Percentiles rank a stretch among this genome's conserved stretches.
Conservation (phyloP, 92 coral and sea anemone genomes). For the Paramuricea clavata region DNA sequence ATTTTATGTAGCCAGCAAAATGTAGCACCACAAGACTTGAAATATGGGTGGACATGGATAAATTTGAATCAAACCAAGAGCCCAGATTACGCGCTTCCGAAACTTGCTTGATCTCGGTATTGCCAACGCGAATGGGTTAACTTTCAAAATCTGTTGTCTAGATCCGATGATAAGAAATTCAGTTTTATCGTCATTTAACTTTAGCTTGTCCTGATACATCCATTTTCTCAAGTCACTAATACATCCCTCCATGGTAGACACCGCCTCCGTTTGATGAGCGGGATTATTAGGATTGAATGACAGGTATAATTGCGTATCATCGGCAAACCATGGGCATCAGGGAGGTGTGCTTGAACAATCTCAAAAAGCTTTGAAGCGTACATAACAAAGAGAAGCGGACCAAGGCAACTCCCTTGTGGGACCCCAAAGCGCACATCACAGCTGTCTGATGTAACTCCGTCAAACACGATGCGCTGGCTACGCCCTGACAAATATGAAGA, state of each 20-base stretch:
- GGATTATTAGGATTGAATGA: not conserved
- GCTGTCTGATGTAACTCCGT: not conserved
- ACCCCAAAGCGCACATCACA: not conserved
- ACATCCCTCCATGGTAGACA: not conserved
- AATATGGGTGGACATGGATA: not conserved
- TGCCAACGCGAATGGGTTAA: slow-evolving; percentile 47
- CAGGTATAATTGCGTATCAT: not conserved
- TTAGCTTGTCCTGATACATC: not conserved
- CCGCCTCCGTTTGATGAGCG: not conserved
- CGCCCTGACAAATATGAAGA: not conserved
- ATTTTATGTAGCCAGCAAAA: not conserved
- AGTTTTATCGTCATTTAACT: slow-evolving; percentile 8
- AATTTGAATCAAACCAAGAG: not conserved
- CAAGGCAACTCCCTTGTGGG: not conserved
- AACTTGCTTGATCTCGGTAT: slow-evolving; percentile 21
- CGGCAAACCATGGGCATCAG: not conserved
- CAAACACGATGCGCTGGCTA: not conserved
- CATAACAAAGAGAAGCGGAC: not conserved
- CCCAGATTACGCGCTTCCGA: not conserved
- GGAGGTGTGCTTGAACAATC: not conserved
- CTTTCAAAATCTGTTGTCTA: slow-evolving; percentile 50
- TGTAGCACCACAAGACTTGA: not conserved
- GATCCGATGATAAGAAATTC: slow-evolving; percentile 57
- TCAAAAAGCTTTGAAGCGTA: not conserved
- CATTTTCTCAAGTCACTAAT: not conserved